Base-by-base conservation (phyloP, 2,888 invertebrate species). In the Lottia scabra region DNA sequence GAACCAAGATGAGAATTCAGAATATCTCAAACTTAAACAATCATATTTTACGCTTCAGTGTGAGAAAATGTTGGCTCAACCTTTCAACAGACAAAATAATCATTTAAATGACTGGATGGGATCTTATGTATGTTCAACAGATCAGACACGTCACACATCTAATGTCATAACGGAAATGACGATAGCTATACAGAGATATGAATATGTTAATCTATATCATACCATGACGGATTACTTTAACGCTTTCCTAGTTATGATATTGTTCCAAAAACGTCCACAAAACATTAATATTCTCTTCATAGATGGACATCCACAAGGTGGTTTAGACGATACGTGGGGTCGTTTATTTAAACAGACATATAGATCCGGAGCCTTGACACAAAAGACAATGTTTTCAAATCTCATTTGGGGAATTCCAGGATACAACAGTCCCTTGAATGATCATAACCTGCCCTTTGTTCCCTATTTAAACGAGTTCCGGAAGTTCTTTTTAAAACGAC, bases 251-350 rank as follows among this genome's bases (percentile, higher is more conserved):
- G 77, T 84, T 71, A 75, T 81, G 64, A 75, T 80, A 19, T 74
- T 81, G 10, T 84, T 85, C 44, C 69, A 79, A 46, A 65, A 78
- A 15, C 65, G 77, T 13, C 81, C 81, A 3, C 73, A 78, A n/a
- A 70, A 83, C 13, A 77, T 83, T 0, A 84, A 82, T 23, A 82
- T 89, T 16, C 72, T 89, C 23, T 80, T 84, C 65, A 76, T 88
- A 16, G 89, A 89, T 73, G 85, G 84, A 4, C 89, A 89, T 72
- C 89, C 89, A 1, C 63, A 73, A 16, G 87, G 88, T 5, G 78
- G 75, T 0, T 80, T 89, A 19, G 89, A 89, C 71, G 38, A 67
- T 0, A 80, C 82, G 0, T 89, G 89, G 89, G 64, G 70, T 6
- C 78, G 71, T 0, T 78, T 89, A n/a, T 89, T 88, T 75, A 84